Percentiles rank a stretch among this genome's conserved stretches.
phyloP scores from a whole-genome alignment of 2,797 vertebrate species.

The Microcaecilia unicolor region DNA sequence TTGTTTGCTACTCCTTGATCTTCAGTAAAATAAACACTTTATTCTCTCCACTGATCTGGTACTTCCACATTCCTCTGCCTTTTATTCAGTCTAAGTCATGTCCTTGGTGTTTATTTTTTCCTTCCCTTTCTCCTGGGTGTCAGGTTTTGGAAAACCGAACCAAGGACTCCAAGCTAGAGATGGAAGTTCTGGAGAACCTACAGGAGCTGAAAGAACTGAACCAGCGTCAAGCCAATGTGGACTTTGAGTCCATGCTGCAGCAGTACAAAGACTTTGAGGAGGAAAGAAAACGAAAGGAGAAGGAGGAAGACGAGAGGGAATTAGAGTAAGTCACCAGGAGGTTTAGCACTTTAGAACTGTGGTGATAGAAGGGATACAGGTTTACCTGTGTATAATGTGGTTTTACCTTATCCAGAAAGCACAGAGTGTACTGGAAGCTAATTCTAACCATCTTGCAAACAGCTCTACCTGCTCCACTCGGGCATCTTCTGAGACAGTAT shows the following conservation, averaged over 20 bases:
- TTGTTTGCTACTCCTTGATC: no score
- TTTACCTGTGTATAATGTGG: neutral
- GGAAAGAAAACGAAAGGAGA: slow-evolving; percentile 56
- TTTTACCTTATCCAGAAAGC: neutral
- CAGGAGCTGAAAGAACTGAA: slow-evolving; percentile 96
- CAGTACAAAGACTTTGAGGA: slow-evolving; percentile 71
- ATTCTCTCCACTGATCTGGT: no score
- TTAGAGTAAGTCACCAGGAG: slow-evolving; percentile 61
- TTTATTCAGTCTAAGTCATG: no score
- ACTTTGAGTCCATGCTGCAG: slow-evolving; percentile 87
- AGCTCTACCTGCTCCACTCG: no score
- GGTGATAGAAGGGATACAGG: no score
- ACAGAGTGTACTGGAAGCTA: no score
- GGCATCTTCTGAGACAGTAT: no score
- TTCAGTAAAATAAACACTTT: no score
- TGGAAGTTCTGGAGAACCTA: slow-evolving; percentile 94
- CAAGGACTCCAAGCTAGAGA: slow-evolving; percentile 93
- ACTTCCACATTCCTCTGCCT: no score
- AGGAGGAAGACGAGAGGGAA: slow-evolving; percentile 84
- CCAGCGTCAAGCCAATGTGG: slow-evolving; percentile 88
- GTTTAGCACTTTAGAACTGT: no score
- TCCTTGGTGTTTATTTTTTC: accelerated
- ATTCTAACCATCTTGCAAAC: no score
- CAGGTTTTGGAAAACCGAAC: slow-evolving; percentile 94
- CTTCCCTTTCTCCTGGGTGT: accelerated